A percentile compares a stretch with the other conserved stretches of the same genome.
phyloP scores from a whole-genome alignment of 2,113 vertebrate species.

The Urocynchramus pylzowi region DNA sequence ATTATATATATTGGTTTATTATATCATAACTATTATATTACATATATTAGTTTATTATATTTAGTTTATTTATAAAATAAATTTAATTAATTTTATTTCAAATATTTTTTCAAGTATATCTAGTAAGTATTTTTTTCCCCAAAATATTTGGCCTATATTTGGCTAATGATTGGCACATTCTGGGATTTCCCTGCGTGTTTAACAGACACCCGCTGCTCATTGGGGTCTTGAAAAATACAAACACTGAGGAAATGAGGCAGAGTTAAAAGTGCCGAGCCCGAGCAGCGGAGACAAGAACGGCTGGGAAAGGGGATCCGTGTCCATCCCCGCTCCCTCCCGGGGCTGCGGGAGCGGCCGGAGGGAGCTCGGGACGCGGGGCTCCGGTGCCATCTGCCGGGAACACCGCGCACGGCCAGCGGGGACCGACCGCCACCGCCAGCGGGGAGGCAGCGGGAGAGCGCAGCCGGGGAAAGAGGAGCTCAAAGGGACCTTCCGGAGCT shows the following conservation, averaged over 20 bases:
- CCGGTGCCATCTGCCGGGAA: not conserved
- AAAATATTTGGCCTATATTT: not conserved
- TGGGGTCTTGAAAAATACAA: not conserved
- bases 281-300: not conserved
- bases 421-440: not conserved
- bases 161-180: not conserved
- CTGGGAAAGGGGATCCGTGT: not conserved
- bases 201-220: not conserved
- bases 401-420: not conserved
- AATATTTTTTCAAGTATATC: not conserved
- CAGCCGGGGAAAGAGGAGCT: not conserved
- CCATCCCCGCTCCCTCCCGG: not conserved
- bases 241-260: not conserved
- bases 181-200: not conserved
- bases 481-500: accelerated
- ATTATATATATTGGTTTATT: too few species aligned
- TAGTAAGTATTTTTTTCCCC: accelerated
- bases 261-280: not conserved
- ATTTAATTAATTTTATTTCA: not conserved
- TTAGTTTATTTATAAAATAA: not conserved
- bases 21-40: not conserved
- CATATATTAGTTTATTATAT: not conserved
- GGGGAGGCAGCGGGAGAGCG: not conserved
- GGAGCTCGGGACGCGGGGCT: not conserved
- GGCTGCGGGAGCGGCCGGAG: not conserved